These are phyloP conservation scores for Myzus persicae DNA, from an alignment of 1,140 invertebrate genomes.

Conservation along the genomic window DNA sequence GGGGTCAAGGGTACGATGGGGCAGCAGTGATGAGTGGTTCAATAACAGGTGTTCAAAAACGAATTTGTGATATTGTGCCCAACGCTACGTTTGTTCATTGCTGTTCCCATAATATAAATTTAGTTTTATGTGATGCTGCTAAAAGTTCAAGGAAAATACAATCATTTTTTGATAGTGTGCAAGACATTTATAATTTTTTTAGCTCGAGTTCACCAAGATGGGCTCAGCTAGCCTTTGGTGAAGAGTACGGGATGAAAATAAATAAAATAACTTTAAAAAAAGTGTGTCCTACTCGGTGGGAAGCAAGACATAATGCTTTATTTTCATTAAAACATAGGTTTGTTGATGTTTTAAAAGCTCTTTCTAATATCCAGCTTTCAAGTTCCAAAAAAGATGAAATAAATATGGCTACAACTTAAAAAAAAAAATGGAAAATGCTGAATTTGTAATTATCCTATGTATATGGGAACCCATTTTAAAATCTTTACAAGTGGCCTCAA, in stretches of 20 bases:
- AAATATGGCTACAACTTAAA: background rate
- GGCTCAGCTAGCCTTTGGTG: background rate
- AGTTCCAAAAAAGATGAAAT: background rate
- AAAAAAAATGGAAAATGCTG: background rate
- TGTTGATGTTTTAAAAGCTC: background rate
- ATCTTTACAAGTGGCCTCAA: background rate
- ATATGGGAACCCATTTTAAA: slow-evolving; percentile 7
- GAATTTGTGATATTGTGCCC: background rate
- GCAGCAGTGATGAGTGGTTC: background rate
- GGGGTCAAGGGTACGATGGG: background rate
- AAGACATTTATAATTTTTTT: slow-evolving; percentile 32
- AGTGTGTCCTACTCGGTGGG: background rate
- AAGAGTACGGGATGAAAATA: background rate
- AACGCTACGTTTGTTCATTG: slow-evolving; percentile 3
- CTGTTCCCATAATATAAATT: slow-evolving; percentile 22
- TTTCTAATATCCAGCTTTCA: background rate
- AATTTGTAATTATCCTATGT: background rate
- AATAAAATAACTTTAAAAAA: slow-evolving; percentile 30
- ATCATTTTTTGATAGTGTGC: slow-evolving; percentile 17
- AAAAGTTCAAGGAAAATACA: slow-evolving; percentile 16
- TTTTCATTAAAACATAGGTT: background rate
- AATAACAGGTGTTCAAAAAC: background rate
- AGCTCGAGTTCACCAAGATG: slow-evolving; percentile 12
- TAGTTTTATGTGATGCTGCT: background rate
- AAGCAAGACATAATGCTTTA: background rate